Percentiles rank a stretch among this genome's conserved stretches.
Evolutionary conservation across 2,113 vertebrate species (phyloP).

Genomic region (Montifringilla adamsi): DNA sequence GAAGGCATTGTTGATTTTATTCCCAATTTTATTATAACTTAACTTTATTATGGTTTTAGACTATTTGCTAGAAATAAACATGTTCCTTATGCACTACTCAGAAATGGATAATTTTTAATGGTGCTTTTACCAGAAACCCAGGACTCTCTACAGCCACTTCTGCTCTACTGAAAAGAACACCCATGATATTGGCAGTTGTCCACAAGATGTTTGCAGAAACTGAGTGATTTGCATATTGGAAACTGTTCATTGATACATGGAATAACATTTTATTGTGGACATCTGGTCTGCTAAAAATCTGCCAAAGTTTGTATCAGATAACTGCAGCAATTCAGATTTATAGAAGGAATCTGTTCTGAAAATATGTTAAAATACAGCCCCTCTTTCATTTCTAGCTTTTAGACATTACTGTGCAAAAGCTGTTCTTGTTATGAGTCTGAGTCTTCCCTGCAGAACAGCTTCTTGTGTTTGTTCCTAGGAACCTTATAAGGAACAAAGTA

Average conservation of each 20-base stretch:
- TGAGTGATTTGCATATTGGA: slow-evolving; percentile 66
- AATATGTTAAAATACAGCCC: slow-evolving; percentile 18
- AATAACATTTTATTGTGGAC: slow-evolving; percentile 74
- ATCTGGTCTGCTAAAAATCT: slow-evolving; percentile 72
- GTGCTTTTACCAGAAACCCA: neutral
- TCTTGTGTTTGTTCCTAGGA: neutral
- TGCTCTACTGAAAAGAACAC: neutral
- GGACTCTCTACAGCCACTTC: neutral
- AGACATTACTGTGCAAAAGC: neutral
- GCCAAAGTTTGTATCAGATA: slow-evolving; percentile 61
- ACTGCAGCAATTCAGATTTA: slow-evolving; percentile 58
- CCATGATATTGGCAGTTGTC: slow-evolving; percentile 44
- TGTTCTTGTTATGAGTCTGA: neutral
- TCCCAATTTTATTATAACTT: neutral
- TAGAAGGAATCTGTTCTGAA: slow-evolving; percentile 25
- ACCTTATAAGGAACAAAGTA: neutral
- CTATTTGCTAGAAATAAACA: neutral
- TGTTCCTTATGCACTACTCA: neutral
- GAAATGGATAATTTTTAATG: neutral
- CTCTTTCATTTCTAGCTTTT: neutral
- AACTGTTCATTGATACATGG: slow-evolving; percentile 72
- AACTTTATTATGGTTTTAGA: neutral
- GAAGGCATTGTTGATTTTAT: slow-evolving; percentile 33
- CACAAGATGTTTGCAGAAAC: slow-evolving; percentile 63
- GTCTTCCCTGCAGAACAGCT: neutral